Evolutionary conservation across 2,797 vertebrate species (phyloP).

Genomic region (Gobionotothen gibberifrons): DNA sequence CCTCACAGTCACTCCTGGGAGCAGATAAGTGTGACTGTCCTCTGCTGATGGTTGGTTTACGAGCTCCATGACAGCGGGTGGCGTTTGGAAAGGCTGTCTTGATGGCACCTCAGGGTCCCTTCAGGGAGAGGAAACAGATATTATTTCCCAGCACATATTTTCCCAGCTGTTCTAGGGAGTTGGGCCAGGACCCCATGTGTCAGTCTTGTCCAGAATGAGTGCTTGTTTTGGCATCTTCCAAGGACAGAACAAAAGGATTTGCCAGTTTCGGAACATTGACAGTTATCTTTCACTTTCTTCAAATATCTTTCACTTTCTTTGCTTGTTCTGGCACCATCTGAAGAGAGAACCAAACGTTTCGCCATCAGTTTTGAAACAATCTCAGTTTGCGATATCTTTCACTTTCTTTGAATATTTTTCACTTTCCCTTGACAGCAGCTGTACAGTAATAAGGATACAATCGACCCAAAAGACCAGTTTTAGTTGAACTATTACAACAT

Average conservation of each 20-base stretch:
- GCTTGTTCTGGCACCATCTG: background rate
- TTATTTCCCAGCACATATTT: constrained; percentile 42
- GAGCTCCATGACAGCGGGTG: constrained; percentile 21
- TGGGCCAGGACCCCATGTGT: constrained; percentile 13
- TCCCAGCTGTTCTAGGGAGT: constrained; percentile 43
- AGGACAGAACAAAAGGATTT: background rate
- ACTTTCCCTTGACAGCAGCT: too few species aligned
- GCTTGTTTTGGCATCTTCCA: constrained; percentile 16
- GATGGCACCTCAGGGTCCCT: constrained; percentile 25
- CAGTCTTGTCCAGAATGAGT: background rate
- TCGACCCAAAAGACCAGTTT: background rate
- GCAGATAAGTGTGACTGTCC: constrained; percentile 10
- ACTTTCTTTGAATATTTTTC: too few species aligned
- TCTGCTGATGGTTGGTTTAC: constrained; percentile 24
- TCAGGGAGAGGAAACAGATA: constrained; percentile 42
- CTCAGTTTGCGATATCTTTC: too few species aligned
- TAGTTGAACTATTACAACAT: background rate
- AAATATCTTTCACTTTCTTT: too few species aligned
- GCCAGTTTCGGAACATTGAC: background rate
- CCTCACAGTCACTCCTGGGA: constrained; percentile 16
- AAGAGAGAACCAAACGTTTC: too few species aligned
- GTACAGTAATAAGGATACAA: background rate
- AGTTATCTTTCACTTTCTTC: background rate
- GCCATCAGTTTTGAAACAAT: too few species aligned
- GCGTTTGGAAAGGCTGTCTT: constrained; percentile 16